Base-by-base conservation (phyloP, 2,113 vertebrate species). In the Alces alces region DNA sequence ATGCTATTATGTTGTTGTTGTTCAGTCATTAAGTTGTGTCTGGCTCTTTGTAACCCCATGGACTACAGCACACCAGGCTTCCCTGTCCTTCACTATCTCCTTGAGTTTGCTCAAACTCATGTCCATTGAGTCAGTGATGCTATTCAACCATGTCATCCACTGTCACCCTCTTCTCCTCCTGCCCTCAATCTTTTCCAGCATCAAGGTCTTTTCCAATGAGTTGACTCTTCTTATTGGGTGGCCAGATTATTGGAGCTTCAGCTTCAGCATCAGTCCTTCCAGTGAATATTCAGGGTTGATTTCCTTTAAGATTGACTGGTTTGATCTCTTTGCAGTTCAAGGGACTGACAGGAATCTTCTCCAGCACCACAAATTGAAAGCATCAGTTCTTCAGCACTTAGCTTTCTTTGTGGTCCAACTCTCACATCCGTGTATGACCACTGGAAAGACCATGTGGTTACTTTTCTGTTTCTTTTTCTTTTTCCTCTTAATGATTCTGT, bases 351-450 rank as follows among this genome's bases (percentile, higher is more conserved):
- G 3, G 36, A 76, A 36, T 76, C 70, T 76, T 76, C 70, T 76
- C 70, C 6, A 76, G 23, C 21, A 76, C 36, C 36, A 27, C 23
- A 76, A 2, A 43, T 76, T 27, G 23, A 76, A 43, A 43, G 6
- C 70, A 14, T 43, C 70, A 14, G 0, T 43, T 76, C 36, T 76
- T 76, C 43, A 36, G 12, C 23, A 27, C 70, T 14, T 43, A 76
- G 36, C 70, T 19, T 43, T 73, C 70, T 43, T 73, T 73, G 39
- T 43, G 70, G 5, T 43, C 6, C 12, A 39, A 25, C 70, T 43
- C 23, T 76, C 36, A 27, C 36, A 76, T 76, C 23, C 0, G 1
- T 39, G 3, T 43, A 43, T 27, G 36, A 27, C 70, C 0, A 0
- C 70, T 76, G 36, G 6, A 27, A 76, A 76, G 3, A 76, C 23